Evolutionary conservation across 2,113 vertebrate genomes (phyloP).

Genomic region (Jacana jacana): DNA sequence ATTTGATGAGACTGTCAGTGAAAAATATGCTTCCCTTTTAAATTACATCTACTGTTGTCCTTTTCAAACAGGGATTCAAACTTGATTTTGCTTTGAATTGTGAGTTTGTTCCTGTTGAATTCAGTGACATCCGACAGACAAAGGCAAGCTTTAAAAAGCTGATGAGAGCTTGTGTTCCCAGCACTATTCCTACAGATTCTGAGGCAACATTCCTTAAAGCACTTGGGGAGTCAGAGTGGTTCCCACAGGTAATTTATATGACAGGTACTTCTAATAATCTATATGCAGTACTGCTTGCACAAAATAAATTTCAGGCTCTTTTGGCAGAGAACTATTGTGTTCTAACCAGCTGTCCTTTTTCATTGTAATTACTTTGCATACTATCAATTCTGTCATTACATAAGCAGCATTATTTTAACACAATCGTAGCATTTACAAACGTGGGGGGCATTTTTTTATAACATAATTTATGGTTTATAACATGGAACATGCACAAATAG

Average conservation of each 20-base stretch:
- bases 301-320: constrained; percentile 18
- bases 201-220: constrained; percentile 92
- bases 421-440: not conserved
- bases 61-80: constrained; percentile 86
- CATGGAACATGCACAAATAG: not conserved
- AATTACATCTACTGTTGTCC: constrained; percentile 25
- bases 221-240: constrained; percentile 95
- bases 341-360: not conserved
- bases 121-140: constrained; percentile 90
- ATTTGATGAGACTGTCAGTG: not conserved
- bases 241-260: constrained; percentile 85
- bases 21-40: not conserved
- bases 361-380: not conserved
- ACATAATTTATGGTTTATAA: not conserved
- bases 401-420: not conserved
- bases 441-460: not conserved
- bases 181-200: constrained; percentile 82
- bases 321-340: not conserved
- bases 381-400: not conserved
- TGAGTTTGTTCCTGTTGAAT: constrained; percentile 97
- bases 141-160: constrained; percentile 95
- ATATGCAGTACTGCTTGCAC: not conserved
- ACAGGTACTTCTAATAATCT: constrained; percentile 8
- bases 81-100: constrained; percentile 92
- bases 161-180: constrained; percentile 92